phyloP scores from a whole-genome alignment of 2,113 vertebrate species.

The Neogale vison region DNA sequence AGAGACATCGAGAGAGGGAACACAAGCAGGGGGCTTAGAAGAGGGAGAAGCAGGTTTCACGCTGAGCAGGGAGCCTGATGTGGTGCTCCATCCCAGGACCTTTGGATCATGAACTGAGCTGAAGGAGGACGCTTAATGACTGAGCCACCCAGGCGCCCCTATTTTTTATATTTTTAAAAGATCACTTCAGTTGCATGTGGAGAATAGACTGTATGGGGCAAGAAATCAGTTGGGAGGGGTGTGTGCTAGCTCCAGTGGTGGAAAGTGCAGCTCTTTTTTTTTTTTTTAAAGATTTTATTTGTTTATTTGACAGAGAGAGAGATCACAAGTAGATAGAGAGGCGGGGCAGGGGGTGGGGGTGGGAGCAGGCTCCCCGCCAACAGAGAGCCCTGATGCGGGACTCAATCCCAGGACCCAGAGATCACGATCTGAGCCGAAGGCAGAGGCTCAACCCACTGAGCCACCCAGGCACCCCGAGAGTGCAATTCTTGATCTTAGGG shows the following conservation, averaged over 20 bases:
- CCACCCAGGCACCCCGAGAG: no score
- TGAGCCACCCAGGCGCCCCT: not conserved
- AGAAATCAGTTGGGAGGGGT: not conserved
- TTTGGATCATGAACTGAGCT: not conserved
- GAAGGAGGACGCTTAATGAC: not conserved
- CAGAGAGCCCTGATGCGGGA: no score
- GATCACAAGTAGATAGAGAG: no score
- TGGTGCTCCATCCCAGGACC: not conserved
- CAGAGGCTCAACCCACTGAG: no score
- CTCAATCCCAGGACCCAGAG: no score
- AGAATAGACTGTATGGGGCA: not conserved
- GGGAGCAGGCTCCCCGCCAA: no score
- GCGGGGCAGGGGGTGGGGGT: no score
- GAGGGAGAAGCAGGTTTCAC: not conserved
- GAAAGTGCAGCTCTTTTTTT: not conserved
- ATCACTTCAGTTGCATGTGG: not conserved
- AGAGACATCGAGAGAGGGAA: not conserved
- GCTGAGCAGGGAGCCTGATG: not conserved
- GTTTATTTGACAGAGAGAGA: no score
- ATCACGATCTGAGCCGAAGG: no score
- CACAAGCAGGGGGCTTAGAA: not conserved
- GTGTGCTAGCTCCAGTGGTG: not conserved
- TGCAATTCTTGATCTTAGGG: not conserved
- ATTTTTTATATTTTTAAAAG: not conserved
- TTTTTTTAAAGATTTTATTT: no score